Conservation (phyloP, 2,888 invertebrate species). For the Idaea biselata region DNA sequence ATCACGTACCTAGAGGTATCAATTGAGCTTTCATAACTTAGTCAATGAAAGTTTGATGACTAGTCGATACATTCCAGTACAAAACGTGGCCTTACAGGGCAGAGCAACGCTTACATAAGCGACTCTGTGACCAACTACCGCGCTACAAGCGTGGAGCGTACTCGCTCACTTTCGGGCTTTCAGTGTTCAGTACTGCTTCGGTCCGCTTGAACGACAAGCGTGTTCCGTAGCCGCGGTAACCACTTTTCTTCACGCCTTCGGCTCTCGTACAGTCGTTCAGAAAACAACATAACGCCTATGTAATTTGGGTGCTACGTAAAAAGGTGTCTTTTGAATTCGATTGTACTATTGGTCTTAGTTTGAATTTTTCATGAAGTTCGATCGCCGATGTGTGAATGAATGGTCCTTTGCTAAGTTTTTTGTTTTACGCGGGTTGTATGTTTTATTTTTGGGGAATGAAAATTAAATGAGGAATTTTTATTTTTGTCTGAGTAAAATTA, state of each 20-base stretch:
- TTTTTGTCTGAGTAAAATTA: not conserved
- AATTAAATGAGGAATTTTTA: not conserved
- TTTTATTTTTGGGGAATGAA: not conserved
- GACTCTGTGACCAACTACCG: conserved; percentile 15
- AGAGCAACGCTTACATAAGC: conserved; percentile 42
- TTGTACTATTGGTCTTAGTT: not conserved
- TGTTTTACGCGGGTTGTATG: not conserved
- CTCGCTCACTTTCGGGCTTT: not conserved
- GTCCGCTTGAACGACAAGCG: conserved; percentile 54
- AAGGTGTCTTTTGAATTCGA: not conserved
- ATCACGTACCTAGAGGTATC: not conserved
- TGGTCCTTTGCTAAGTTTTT: not conserved
- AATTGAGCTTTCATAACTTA: conserved; percentile 8
- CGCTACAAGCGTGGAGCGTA: conserved; percentile 23
- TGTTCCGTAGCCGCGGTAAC: conserved; percentile 33
- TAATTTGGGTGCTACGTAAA: not conserved
- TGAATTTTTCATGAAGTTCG: not conserved
- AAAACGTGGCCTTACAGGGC: conserved; percentile 26
- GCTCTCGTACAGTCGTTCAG: not conserved
- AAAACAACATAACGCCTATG: conserved; percentile 3
- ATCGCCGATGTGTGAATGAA: not conserved
- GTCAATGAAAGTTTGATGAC: conserved; percentile 22
- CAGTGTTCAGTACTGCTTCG: conserved; percentile 53
- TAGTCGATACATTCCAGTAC: conserved; percentile 14
- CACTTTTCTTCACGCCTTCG: conserved; percentile 1